Evolutionary conservation across 2,888 invertebrate genomes (phyloP).

Genomic region (Andricus curvator): DNA sequence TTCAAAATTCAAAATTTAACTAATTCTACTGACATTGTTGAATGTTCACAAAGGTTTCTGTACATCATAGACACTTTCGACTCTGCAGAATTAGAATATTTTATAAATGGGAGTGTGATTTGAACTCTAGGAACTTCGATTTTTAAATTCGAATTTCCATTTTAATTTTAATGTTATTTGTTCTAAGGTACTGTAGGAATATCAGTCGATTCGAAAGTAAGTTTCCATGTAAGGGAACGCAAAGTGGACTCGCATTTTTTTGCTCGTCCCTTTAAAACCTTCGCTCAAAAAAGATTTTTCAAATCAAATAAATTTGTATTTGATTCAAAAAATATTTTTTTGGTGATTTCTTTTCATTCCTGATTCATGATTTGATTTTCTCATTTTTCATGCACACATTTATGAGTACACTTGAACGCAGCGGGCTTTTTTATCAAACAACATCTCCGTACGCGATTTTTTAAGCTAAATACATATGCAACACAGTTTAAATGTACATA

Average conservation of each 20-base stretch:
- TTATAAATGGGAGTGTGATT: neutral
- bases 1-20: neutral
- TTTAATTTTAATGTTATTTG: neutral
- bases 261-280: neutral
- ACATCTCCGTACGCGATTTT: slow-evolving; percentile 11
- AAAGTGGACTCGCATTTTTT: slow-evolving; percentile 10
- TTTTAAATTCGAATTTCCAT: neutral
- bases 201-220: slow-evolving; percentile 18
- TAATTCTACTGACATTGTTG: neutral
- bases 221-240: neutral
- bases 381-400: neutral
- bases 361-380: neutral
- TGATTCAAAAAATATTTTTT: slow-evolving; percentile 5
- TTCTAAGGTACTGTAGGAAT: neutral
- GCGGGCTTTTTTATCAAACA: slow-evolving; percentile 33
- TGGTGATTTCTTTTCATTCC: neutral
- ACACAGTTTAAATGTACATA: neutral
- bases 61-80: neutral
- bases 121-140: slow-evolving; percentile 23
- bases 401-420: slow-evolving; percentile 35
- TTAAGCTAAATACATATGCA: slow-evolving; percentile 13
- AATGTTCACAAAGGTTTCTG: neutral
- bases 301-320: neutral
- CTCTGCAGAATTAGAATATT: neutral
- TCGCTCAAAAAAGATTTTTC: neutral